Evolutionary conservation across 2,888 invertebrate species (phyloP).

Genomic region (Heteromyza rotundicornis): DNA sequence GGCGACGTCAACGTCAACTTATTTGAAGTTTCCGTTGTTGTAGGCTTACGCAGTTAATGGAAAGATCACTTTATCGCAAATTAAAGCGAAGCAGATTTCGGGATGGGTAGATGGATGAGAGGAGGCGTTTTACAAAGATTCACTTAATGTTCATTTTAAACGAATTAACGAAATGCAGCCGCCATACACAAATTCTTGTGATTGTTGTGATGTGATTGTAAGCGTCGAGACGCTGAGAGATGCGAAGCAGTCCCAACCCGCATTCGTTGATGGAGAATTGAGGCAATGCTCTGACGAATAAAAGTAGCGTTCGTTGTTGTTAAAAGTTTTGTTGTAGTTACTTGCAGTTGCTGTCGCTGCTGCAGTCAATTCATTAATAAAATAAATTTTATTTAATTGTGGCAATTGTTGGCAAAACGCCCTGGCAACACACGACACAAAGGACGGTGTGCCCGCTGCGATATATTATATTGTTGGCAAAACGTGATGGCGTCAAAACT

Average conservation of each 20-base stretch:
- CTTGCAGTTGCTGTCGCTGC: not conserved
- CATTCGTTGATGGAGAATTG: not conserved
- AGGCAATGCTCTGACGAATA: not conserved
- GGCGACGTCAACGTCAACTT: no score
- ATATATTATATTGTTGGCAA: not conserved
- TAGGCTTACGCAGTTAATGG: no score
- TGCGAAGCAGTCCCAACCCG: no score
- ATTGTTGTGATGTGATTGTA: no score
- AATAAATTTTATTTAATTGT: conserved; percentile 26
- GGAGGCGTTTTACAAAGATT: not conserved
- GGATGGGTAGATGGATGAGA: not conserved
- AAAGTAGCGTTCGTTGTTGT: not conserved
- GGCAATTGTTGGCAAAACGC: conserved; percentile 21
- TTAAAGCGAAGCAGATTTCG: not conserved
- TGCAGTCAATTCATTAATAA: conserved; percentile 31
- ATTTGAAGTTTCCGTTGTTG: not conserved
- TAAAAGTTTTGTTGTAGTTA: not conserved
- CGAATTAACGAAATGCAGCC: not conserved
- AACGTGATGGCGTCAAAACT: not conserved
- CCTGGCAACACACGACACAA: conserved; percentile 6
- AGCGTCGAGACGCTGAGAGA: no score
- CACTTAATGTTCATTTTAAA: conserved; percentile 3
- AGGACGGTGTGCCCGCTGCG: conserved; percentile 4
- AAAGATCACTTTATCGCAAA: not conserved
- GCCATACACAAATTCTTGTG: no score